Evolutionary conservation across 2,113 vertebrate genomes (phyloP).

Genomic region (Herpailurus yagouaroundi): DNA sequence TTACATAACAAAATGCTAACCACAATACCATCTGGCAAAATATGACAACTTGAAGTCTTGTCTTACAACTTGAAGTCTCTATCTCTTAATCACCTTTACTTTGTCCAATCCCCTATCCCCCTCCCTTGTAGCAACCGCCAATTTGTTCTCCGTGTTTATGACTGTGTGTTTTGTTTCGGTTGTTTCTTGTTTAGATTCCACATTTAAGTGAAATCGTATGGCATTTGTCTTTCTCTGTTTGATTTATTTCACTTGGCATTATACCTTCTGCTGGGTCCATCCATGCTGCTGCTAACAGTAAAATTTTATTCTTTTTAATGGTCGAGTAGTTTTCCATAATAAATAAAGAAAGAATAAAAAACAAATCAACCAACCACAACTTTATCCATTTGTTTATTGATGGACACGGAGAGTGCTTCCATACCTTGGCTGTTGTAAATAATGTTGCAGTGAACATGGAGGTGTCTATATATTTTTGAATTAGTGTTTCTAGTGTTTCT

Average conservation of each 20-base stretch:
- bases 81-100: background rate
- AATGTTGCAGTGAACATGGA: background rate
- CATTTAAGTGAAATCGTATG: background rate
- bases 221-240: background rate
- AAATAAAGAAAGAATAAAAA: background rate
- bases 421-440: background rate
- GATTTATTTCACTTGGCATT: background rate
- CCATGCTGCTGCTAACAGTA: background rate
- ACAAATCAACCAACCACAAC: background rate
- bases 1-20: background rate
- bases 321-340: background rate
- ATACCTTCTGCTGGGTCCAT: background rate
- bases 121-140: background rate
- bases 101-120: background rate
- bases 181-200: background rate
- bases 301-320: background rate
- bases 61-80: background rate
- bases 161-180: background rate
- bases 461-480: background rate
- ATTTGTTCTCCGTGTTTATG: background rate
- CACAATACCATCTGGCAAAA: background rate
- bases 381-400: background rate
- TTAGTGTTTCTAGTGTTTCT: background rate
- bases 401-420: background rate
- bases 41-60: background rate